Base-by-base conservation (phyloP, 92 coral and sea anemone genomes). In the Blastomussa wellsi region DNA sequence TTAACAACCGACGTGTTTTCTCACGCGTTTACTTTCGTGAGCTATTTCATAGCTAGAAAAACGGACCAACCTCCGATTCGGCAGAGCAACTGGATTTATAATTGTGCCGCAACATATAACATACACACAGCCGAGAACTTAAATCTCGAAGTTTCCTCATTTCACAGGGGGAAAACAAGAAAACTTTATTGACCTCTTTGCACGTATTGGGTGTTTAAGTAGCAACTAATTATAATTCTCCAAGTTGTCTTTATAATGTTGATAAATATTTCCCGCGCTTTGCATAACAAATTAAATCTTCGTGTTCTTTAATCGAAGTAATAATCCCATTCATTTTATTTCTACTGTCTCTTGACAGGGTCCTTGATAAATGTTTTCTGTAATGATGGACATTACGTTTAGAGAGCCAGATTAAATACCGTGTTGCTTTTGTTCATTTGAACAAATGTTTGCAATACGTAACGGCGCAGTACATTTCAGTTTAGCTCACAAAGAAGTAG, bases 301-400 rank as follows among this genome's bases (percentile, higher is more conserved):
- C 17, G 71, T 41, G 51, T 48, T 64, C n/a, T 3, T 52, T 48
- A 15, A 17, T 1, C 39, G 9, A 13, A 38, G 11, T 38, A 29
- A 47, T 29, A 44, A 29, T 81, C 20, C 48, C 33, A 3, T 68
- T 80, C 20, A 28, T 42, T 62, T 81, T 70, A 2, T 35, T 35
- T 35, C 19, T 33, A 14, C 42, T 81, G 49, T 47, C 24, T 67
- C 10, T 33, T 17, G 42, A 81, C 47, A 79, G 29, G 74, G 6
- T 22, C 26, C 5, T 6, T 42, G 36, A 64, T 42, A n/a, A 81
- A 68, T 47, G 19, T 44, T 80, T 67, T 32, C 35, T 26, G 33
- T 31, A 68, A 81, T 80, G 76, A 80, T 31, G 17, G 73, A 48
- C 66, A 80, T 29, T 80, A 66, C 29, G 76, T 66, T 66, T 47